These are phyloP conservation scores for Heteropelma amictum DNA, from an alignment of 2,888 invertebrate species.

Conservation along the genomic window DNA sequence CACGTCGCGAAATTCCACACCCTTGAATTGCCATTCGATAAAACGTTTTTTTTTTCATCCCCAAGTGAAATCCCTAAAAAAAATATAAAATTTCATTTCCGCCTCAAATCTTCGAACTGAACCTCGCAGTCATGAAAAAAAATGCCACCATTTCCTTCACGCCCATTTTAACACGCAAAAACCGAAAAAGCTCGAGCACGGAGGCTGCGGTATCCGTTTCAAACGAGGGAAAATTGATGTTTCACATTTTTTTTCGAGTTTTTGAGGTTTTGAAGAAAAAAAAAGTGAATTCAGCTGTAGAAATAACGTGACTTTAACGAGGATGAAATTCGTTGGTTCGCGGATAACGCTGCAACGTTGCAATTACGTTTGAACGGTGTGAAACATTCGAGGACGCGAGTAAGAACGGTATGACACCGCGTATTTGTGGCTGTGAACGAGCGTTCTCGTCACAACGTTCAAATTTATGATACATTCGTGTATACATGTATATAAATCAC, in stretches of 20 bases:
- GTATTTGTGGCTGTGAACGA: conserved; percentile 52
- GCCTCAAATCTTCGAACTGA: too few species aligned
- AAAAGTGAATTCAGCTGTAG: too few species aligned
- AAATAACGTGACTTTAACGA: conserved; percentile 25
- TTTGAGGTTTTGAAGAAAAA: too few species aligned
- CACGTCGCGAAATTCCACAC: conserved; percentile 64
- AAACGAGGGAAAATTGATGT: too few species aligned
- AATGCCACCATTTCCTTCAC: too few species aligned
- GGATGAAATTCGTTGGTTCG: not conserved
- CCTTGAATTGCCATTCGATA: conserved; percentile 63
- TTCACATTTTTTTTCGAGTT: too few species aligned
- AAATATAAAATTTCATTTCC: too few species aligned
- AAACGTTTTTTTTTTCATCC: not conserved
- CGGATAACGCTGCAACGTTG: not conserved
- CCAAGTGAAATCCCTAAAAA: too few species aligned
- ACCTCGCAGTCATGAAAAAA: too few species aligned
- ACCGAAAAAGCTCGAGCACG: too few species aligned
- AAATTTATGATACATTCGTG: not conserved
- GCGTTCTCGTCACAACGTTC: conserved; percentile 46
- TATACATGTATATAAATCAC: not conserved
- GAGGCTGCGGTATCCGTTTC: too few species aligned
- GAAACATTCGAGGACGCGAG: conserved; percentile 22
- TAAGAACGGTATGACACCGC: conserved; percentile 35
- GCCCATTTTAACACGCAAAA: too few species aligned
- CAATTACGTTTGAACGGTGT: conserved; percentile 1